phyloP scores from a whole-genome alignment of 2,888 invertebrate genomes.

The Cantharis rustica region DNA sequence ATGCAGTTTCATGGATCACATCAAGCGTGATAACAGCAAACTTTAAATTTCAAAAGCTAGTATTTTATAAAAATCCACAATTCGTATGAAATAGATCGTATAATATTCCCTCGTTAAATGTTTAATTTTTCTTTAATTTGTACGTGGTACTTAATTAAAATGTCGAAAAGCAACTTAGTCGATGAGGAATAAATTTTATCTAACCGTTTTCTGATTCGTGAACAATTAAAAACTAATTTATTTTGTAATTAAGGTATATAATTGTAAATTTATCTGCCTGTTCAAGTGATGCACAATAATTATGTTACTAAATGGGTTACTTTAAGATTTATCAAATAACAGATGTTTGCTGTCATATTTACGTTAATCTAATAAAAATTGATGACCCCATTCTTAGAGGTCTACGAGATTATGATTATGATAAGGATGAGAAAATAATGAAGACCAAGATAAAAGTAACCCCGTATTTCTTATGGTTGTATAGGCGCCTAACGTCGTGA shows the following conservation, averaged over 20 bases:
- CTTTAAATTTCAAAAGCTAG: no score
- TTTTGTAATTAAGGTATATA: neutral
- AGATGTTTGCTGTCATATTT: neutral
- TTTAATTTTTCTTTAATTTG: neutral
- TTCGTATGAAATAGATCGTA: no score
- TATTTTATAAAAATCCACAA: no score
- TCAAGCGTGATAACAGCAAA: neutral
- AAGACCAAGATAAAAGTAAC: neutral
- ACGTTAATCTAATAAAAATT: slow-evolving; percentile 5
- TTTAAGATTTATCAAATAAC: neutral
- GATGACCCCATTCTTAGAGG: neutral
- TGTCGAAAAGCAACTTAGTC: neutral
- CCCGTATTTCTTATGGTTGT: neutral
- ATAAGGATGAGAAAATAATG: neutral
- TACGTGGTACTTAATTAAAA: neutral
- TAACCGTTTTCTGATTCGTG: neutral
- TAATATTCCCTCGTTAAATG: no score
- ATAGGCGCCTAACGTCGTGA: neutral
- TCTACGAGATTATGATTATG: slow-evolving; percentile 3
- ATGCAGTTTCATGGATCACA: neutral
- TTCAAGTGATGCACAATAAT: neutral
- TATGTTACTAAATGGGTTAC: neutral
- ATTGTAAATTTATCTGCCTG: neutral
- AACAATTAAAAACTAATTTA: neutral
- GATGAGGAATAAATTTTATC: neutral